Evolutionary conservation across 2,797 vertebrate genomes (phyloP).

Genomic region (Sternarchorhynchus goeldii): DNA sequence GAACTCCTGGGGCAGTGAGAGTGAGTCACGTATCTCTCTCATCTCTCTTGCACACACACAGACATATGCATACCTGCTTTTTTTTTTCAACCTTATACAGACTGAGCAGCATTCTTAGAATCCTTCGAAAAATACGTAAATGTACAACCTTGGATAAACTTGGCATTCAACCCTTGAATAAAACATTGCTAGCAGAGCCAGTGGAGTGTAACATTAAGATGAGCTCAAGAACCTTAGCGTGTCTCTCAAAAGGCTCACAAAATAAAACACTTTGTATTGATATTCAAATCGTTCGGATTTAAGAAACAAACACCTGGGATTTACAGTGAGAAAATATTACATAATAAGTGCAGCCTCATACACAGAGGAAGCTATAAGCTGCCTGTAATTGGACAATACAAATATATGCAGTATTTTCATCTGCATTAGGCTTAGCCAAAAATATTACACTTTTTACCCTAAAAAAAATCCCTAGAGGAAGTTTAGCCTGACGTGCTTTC

Average conservation of each 20-base stretch:
- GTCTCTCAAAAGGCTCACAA: neutral
- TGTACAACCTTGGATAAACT: too few species aligned
- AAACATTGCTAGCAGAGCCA: too few species aligned
- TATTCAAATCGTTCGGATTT: neutral
- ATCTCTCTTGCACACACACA: neutral
- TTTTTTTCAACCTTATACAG: too few species aligned
- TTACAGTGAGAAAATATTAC: neutral
- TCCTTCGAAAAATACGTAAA: neutral
- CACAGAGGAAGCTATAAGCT: too few species aligned
- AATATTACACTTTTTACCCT: too few species aligned
- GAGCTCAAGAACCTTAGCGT: neutral
- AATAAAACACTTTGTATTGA: neutral
- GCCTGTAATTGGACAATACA: too few species aligned
- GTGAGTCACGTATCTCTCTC: neutral
- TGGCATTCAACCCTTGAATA: too few species aligned
- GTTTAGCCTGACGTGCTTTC: too few species aligned
- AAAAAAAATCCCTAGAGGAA: too few species aligned
- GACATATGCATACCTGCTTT: neutral
- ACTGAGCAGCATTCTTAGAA: neutral
- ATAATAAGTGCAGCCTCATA: too few species aligned
- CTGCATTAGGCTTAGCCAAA: too few species aligned
- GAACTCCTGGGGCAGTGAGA: constrained; percentile 3
- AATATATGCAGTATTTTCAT: too few species aligned
- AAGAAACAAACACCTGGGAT: neutral
- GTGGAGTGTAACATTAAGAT: neutral